Evolutionary conservation across 2,888 invertebrate species (phyloP).

Genomic region (Apodemia duryi): DNA sequence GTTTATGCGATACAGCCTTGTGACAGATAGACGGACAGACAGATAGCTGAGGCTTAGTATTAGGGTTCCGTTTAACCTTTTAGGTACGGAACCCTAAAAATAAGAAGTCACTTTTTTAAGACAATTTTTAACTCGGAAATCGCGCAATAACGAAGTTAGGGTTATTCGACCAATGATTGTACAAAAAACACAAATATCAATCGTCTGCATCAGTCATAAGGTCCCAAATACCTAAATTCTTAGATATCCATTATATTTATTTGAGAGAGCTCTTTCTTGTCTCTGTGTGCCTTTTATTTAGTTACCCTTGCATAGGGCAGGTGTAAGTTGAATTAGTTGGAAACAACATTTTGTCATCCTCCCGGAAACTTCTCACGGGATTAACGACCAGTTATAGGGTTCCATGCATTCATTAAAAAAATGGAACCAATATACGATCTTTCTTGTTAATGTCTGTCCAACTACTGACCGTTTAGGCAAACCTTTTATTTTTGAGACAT

Average conservation of each 20-base stretch:
- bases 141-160: too few relatives aligned
- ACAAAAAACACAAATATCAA: too few relatives aligned
- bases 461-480: too few relatives aligned
- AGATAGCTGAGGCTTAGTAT: too few relatives aligned
- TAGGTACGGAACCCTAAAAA: too few relatives aligned
- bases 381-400: constrained; percentile 14
- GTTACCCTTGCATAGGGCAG: constrained; percentile 29
- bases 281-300: constrained; percentile 26
- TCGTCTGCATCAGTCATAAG: neutral
- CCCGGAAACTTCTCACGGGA: constrained; percentile 31
- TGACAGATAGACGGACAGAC: too few relatives aligned
- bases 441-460: neutral
- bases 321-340: constrained; percentile 24
- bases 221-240: neutral
- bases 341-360: constrained; percentile 25
- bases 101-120: too few relatives aligned
- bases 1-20: too few relatives aligned
- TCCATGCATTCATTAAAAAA: neutral
- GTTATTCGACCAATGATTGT: too few relatives aligned
- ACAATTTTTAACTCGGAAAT: too few relatives aligned
- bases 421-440: neutral
- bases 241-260: constrained; percentile 2
- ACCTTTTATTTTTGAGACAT: too few relatives aligned
- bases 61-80: too few relatives aligned
- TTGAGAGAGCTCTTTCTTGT: constrained; percentile 26